Conservation (phyloP, 2,888 invertebrate species). For the Xylota segnis region DNA sequence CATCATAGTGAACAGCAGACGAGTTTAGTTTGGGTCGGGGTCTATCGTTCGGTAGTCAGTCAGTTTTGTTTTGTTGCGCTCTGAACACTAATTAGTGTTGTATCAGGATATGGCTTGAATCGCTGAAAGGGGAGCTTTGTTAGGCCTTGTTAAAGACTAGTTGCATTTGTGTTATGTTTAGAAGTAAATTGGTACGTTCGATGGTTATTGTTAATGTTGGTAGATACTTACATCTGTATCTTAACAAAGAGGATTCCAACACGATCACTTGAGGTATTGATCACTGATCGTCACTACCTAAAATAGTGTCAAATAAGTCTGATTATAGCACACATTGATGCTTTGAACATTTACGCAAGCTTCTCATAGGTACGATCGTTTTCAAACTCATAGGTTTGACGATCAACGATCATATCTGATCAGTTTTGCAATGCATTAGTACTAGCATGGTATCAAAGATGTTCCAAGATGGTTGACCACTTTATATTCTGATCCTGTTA, state of each 20-base stretch:
- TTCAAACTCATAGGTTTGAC: no score
- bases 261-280: background rate
- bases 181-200: background rate
- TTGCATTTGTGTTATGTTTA: background rate
- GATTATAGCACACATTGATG: no score
- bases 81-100: conserved; percentile 64
- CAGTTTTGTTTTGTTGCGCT: conserved; percentile 18
- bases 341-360: no score
- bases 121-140: background rate
- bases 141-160: conserved; percentile 27
- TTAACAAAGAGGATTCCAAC: background rate
- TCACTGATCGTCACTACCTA: no score
- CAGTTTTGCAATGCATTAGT: no score
- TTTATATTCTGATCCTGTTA: no score
- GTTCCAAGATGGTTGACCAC: no score
- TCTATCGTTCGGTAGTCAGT: conserved; percentile 35
- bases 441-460: no score
- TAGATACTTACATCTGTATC: background rate
- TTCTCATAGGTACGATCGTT: no score
- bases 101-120: conserved; percentile 67
- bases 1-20: conserved; percentile 31
- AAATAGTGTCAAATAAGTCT: no score
- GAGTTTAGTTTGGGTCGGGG: conserved; percentile 3
- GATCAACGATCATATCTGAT: no score
- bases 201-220: background rate